These are phyloP conservation scores for Oreochromis spilurus DNA, from an alignment of 2,113 vertebrate genomes.

Conservation along the genomic window DNA sequence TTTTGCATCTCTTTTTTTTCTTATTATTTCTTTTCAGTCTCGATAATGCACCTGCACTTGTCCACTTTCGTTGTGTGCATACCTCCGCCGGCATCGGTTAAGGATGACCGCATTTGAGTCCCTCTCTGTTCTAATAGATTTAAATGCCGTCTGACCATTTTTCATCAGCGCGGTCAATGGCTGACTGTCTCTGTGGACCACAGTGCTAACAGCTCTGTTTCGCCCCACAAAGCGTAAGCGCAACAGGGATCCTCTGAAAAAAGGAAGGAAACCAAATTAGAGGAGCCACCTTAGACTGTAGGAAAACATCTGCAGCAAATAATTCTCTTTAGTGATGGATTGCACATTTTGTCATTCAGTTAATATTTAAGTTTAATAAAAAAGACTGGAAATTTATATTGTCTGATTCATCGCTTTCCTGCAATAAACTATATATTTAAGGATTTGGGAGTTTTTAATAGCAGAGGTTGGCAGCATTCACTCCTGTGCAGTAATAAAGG, in stretches of 20 bases:
- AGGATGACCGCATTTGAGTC: conserved; percentile 13
- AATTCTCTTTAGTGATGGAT: not conserved
- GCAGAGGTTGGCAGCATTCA: not conserved
- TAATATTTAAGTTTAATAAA: not conserved
- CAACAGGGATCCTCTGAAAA: not conserved
- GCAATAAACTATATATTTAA: not conserved
- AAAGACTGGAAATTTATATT: not conserved
- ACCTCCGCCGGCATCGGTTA: not conserved
- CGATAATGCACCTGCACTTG: not conserved
- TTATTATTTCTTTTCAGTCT: not conserved
- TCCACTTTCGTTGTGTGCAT: not conserved
- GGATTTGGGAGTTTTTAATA: not conserved
- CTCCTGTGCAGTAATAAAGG: not conserved
- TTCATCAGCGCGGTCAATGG: conserved; percentile 39
- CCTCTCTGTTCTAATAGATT: conserved; percentile 33
- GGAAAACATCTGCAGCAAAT: not conserved
- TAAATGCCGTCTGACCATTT: conserved; percentile 39
- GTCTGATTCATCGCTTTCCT: not conserved
- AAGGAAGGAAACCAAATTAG: not conserved
- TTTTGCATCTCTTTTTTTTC: not conserved
- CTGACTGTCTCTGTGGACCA: conserved; percentile 31
- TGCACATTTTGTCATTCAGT: not conserved
- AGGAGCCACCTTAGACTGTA: not conserved
- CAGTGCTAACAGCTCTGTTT: conserved; percentile 37
- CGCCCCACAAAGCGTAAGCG: conserved; percentile 4